Evolutionary conservation across 2,797 vertebrate genomes (phyloP).

Genomic region (Melanogrammus aeglefinus): DNA sequence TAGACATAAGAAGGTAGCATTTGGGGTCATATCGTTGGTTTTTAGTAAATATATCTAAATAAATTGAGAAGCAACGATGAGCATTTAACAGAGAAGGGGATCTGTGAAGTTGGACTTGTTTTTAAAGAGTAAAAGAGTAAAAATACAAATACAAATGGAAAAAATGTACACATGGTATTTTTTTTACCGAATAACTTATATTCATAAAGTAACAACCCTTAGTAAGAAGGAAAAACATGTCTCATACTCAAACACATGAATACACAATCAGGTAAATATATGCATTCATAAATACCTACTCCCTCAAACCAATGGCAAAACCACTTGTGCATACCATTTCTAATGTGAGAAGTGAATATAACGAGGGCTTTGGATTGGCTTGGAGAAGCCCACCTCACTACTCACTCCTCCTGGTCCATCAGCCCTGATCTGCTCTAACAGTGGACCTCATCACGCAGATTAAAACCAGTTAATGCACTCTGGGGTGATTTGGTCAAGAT

Average conservation of each 20-base stretch:
- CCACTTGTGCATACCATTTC: too few relatives aligned
- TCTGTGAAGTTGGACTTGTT: not conserved
- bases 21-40: not conserved
- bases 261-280: not conserved
- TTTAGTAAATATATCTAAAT: not conserved
- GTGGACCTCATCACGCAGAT: conserved; percentile 62
- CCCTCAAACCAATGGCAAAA: conserved; percentile 20
- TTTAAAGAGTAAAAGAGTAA: not conserved
- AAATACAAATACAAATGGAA: not conserved
- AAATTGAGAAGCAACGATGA: not conserved
- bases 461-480: conserved; percentile 58
- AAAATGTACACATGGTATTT: not conserved
- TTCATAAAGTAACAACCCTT: not conserved
- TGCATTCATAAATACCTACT: conserved; percentile 31
- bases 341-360: too few relatives aligned
- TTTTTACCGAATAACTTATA: not conserved
- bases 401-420: not conserved
- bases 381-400: not conserved
- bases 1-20: not conserved
- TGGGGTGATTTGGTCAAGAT: conserved; percentile 34
- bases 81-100: not conserved
- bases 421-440: not conserved
- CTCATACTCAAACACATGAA: not conserved
- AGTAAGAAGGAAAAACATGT: not conserved
- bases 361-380: too few relatives aligned